Conservation (phyloP, 2,113 vertebrate genomes). For the Ammodytes marinus region DNA sequence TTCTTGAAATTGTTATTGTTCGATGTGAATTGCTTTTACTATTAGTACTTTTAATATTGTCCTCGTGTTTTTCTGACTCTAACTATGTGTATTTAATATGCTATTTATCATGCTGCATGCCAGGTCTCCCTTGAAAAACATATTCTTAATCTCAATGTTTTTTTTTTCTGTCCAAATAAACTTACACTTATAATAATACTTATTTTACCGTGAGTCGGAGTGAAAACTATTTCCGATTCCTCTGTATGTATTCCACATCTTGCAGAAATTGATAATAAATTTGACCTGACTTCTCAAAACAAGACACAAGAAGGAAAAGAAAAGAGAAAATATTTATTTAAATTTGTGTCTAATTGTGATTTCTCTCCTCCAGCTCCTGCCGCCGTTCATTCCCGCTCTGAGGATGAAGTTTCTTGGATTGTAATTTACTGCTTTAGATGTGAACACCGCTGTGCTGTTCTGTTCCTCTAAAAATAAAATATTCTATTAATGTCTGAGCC, state of each 20-base stretch:
- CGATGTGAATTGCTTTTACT: too few relatives aligned
- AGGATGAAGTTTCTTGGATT: slow-evolving; percentile 54
- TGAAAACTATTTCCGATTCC: too few relatives aligned
- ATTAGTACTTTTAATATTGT: too few relatives aligned
- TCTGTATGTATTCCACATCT: too few relatives aligned
- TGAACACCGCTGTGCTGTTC: slow-evolving; percentile 68
- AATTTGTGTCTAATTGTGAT: background rate
- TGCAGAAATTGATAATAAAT: background rate
- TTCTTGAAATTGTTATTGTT: too few relatives aligned
- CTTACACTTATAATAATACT: background rate
- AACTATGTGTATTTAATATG: too few relatives aligned
- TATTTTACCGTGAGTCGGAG: too few relatives aligned
- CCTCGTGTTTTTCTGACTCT: too few relatives aligned
- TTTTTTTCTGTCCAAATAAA: background rate
- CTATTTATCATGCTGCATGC: too few relatives aligned
- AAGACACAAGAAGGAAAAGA: too few relatives aligned
- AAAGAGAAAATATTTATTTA: background rate
- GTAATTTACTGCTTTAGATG: slow-evolving; percentile 63
- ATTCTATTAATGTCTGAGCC: slow-evolving; percentile 61
- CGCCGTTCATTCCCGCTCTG: slow-evolving; percentile 61
- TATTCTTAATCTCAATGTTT: too few relatives aligned
- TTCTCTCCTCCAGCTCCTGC: slow-evolving; percentile 48
- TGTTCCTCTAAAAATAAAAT: slow-evolving; percentile 80
- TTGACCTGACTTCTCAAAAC: background rate
- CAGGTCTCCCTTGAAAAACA: too few relatives aligned